Percentiles rank a stretch among this genome's conserved stretches.
phyloP scores from a whole-genome alignment of 2,113 vertebrate genomes.

The Tapirus terrestris region DNA sequence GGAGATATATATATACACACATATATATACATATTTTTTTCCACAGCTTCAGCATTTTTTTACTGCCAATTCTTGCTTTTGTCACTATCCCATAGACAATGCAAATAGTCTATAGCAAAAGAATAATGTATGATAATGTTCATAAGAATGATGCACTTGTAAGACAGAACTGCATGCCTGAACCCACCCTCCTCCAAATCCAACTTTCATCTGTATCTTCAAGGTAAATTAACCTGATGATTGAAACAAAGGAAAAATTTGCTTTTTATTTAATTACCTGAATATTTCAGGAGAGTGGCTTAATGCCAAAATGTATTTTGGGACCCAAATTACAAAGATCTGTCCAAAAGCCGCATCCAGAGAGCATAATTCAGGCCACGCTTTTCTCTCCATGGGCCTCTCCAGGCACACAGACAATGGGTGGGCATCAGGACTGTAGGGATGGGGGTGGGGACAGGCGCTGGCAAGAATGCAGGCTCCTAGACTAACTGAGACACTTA shows the following conservation, averaged over 20 bases:
- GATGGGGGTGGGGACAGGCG: not conserved
- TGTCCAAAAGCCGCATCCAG: not conserved
- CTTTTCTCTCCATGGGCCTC: not conserved
- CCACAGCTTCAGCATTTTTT: not conserved
- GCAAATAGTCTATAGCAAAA: constrained; percentile 34
- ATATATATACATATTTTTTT: not conserved
- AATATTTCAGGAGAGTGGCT: constrained; percentile 44
- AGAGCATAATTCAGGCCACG: not conserved
- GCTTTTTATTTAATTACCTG: constrained; percentile 42
- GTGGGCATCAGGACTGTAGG: not conserved
- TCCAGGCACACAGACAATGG: constrained; percentile 49
- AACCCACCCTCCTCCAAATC: not conserved
- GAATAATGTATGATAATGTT: not conserved
- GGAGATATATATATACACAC: not conserved
- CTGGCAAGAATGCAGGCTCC: not conserved
- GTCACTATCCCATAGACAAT: constrained; percentile 6
- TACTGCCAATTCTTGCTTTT: not conserved
- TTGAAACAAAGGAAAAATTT: constrained; percentile 46
- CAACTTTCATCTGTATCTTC: constrained; percentile 13
- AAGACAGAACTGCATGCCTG: constrained; percentile 4
- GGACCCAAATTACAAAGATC: not conserved
- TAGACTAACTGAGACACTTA: not conserved
- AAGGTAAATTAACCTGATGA: constrained; percentile 44
- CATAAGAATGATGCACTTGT: not conserved
- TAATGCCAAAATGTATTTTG: constrained; percentile 1